Conservation (phyloP, 2,888 invertebrate species). For the Formica aserva region DNA sequence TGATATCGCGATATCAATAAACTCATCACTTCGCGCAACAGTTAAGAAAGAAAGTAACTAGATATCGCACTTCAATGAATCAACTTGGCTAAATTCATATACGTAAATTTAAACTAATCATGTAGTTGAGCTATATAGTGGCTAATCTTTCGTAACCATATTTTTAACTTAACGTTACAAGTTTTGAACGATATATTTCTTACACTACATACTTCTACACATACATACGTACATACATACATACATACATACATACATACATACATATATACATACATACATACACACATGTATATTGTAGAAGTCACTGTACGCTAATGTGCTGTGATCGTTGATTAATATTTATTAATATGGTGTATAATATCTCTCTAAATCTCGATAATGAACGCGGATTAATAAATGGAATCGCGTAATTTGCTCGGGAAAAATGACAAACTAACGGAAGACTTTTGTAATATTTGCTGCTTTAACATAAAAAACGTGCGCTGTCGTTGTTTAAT, state of each 20-base stretch:
- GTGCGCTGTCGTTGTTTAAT: conserved; percentile 19
- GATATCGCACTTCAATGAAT: not conserved
- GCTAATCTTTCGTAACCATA: conserved; percentile 50
- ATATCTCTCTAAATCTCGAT: conserved; percentile 20
- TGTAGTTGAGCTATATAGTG: conserved; percentile 58
- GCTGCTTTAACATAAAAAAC: conserved; percentile 67
- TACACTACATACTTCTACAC: conserved; percentile 25
- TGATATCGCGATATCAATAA: not conserved
- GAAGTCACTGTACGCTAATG: conserved; percentile 28
- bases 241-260: not conserved
- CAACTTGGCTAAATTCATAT: not conserved
- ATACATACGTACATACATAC: not conserved
- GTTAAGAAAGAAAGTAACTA: not conserved
- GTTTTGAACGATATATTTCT: conserved; percentile 26
- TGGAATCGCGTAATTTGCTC: conserved; percentile 16
- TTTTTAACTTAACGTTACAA: conserved; percentile 41
- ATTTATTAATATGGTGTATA: conserved; percentile 10
- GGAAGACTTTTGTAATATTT: conserved; percentile 83
- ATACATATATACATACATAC: not conserved
- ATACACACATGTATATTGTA: conserved; percentile 7
- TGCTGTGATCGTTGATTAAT: conserved; percentile 39
- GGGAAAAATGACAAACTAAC: conserved; percentile 33
- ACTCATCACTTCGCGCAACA: not conserved
- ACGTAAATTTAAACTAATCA: conserved; percentile 39
- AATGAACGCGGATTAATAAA: conserved; percentile 27